phyloP scores from a whole-genome alignment of 2,797 vertebrate species.

The Acanthurus leucopareius region DNA sequence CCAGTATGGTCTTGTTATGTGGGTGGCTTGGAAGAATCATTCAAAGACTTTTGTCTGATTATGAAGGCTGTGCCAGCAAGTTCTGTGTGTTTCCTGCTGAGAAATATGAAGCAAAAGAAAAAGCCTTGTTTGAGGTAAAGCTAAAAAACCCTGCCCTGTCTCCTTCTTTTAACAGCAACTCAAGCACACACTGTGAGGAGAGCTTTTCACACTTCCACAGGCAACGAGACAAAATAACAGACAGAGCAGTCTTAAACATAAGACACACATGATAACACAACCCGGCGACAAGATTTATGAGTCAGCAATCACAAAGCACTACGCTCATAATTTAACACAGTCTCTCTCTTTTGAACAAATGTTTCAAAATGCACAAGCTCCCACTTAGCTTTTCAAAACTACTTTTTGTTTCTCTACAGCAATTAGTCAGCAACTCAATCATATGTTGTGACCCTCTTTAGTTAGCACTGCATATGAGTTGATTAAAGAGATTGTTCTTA shows the following conservation, averaged over 20 bases:
- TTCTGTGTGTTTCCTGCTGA: constrained; percentile 24
- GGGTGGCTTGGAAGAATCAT: constrained; percentile 35
- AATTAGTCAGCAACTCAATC: background rate
- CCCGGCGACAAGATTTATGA: constrained; percentile 21
- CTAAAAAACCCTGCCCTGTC: constrained; percentile 10
- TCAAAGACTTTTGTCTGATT: constrained; percentile 41
- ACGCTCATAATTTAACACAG: background rate
- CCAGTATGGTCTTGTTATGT: constrained; percentile 29
- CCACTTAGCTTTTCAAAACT: constrained; percentile 16
- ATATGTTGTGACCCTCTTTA: no score
- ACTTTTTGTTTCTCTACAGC: constrained; percentile 10
- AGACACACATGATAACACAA: constrained; percentile 10
- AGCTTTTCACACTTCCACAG: background rate
- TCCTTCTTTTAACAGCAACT: constrained; percentile 25
- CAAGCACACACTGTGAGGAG: constrained; percentile 10
- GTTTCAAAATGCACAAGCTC: constrained; percentile 19
- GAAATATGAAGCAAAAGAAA: constrained; percentile 9
- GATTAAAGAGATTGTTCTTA: no score
- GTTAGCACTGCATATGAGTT: no score
- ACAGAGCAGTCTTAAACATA: background rate
- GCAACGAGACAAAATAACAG: constrained; percentile 9
- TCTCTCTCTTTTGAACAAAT: constrained; percentile 10
- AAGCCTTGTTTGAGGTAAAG: background rate
- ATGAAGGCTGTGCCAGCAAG: constrained; percentile 13
- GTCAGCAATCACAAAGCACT: constrained; percentile 20